These are phyloP conservation scores for Schizopygopsis pylzovi DNA, from an alignment of 2,797 vertebrate species.

Conservation along the genomic window DNA sequence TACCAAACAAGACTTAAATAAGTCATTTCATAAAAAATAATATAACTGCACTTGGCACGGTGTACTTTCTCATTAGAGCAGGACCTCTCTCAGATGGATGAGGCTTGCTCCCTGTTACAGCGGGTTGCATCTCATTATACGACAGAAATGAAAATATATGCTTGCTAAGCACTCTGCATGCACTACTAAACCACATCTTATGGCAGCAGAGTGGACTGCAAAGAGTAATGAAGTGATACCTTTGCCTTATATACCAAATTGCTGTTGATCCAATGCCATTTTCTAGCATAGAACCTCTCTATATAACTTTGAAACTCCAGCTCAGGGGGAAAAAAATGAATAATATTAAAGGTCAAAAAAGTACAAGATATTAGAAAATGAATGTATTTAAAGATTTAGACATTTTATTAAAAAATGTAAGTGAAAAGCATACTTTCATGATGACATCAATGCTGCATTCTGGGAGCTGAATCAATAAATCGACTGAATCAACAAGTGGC, in stretches of 20 bases:
- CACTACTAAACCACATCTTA: constrained; percentile 40
- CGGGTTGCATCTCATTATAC: constrained; percentile 61
- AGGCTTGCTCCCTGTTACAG: constrained; percentile 52
- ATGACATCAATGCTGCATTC: not conserved
- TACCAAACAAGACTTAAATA: constrained; percentile 26
- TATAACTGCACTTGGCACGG: constrained; percentile 56
- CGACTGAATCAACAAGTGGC: not conserved
- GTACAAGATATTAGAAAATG: not conserved
- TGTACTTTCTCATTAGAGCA: constrained; percentile 60
- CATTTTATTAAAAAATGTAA: not conserved
- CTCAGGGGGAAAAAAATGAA: not conserved
- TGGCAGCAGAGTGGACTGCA: constrained; percentile 19
- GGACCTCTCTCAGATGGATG: constrained; percentile 53
- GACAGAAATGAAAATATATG: constrained; percentile 58
- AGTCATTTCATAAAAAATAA: constrained; percentile 53
- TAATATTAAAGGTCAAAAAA: not conserved
- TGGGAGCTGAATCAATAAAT: constrained; percentile 12
- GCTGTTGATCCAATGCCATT: constrained; percentile 44
- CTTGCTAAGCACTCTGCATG: constrained; percentile 50
- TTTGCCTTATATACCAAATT: constrained; percentile 26
- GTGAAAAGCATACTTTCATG: constrained; percentile 1
- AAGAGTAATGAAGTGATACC: constrained; percentile 44
- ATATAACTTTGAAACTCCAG: not conserved
- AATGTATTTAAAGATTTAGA: not conserved
- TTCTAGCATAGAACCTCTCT: constrained; percentile 2